Base-by-base conservation (phyloP, 1,140 invertebrate genomes). In the Pseudoatta argentina region DNA sequence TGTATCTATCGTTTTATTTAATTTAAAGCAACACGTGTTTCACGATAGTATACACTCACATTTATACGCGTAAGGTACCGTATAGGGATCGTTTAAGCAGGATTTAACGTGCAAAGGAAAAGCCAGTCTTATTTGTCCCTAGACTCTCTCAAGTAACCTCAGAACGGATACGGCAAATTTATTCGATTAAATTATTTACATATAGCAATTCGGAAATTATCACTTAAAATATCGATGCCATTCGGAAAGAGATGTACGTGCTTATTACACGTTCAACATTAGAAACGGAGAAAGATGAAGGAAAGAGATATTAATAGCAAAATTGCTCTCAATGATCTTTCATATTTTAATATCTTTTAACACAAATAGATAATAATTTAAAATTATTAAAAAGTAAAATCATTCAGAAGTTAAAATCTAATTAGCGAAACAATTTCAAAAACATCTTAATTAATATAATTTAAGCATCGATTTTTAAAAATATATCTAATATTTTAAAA, bases 101-200 rank as follows among this genome's bases (percentile, higher is more conserved):
- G 57, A 85, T 76, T 76, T 85, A 85, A 85, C 44, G 71, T 27
- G 77, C 16, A 85, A 85, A 85, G 71, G 71, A 77, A 73, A 44
- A 63, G 30, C 55, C 39, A 7, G 14, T 10, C 55, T 85, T 85
- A 76, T 85, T 51, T 85, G 81, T 85, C 81, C 59, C 71, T 51
- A 63, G 71, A 63, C 57, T 72, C 55, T 48, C n/a, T 24, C 12
- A 64, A 76, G 55, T 64, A 53, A 73, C 39, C 71, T 77, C 39
- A 64, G 27, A 81, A 75, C 39, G 24, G 71, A 73, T 73, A 63
- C 71, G n/a, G 59, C 34, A 77, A 85, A 85, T 76, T 61, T 85
- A 85, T 76, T 73, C 48, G n/a, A 24, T 7, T 85, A 85, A 76
- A 85, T 77, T 85, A 85, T 85, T 85, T 63, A 76, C 81, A 21